phyloP scores from a whole-genome alignment of 2,113 vertebrate genomes.

The Thomomys bottae region DNA sequence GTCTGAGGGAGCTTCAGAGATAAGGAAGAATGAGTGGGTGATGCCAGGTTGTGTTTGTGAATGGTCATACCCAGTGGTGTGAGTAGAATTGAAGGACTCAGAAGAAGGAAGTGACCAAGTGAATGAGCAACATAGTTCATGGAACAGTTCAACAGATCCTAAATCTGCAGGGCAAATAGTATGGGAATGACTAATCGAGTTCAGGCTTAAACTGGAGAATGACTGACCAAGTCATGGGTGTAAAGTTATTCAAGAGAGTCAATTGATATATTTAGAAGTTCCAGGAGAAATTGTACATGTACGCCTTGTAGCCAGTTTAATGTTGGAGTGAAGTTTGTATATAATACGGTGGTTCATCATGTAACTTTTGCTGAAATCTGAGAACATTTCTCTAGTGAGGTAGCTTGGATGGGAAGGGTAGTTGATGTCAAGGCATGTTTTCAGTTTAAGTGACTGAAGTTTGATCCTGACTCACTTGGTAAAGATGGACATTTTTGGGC shows the following conservation, averaged over 20 bases:
- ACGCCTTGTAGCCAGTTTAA: background rate
- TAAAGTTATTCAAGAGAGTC: slow-evolving; percentile 7
- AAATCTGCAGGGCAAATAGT: background rate
- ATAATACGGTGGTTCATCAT: background rate
- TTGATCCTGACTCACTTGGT: background rate
- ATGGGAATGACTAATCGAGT: background rate
- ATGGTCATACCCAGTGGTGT: background rate
- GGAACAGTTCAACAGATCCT: background rate
- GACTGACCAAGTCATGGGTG: background rate
- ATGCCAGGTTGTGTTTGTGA: background rate
- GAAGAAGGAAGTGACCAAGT: background rate
- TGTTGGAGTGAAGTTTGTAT: background rate
- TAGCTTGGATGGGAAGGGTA: slow-evolving; percentile 1
- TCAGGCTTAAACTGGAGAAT: background rate
- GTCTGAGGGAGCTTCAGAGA: background rate
- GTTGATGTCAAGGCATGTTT: background rate
- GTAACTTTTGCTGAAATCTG: slow-evolving; percentile 6
- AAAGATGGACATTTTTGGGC: background rate
- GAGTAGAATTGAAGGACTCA: background rate
- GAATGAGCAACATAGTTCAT: too few species aligned
- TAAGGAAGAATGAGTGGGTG: background rate
- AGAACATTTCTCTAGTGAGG: background rate
- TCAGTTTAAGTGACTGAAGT: background rate
- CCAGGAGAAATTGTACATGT: background rate
- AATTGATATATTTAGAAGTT: background rate